Conservation (phyloP, 1,140 invertebrate species). For the Musca vetustissima region DNA sequence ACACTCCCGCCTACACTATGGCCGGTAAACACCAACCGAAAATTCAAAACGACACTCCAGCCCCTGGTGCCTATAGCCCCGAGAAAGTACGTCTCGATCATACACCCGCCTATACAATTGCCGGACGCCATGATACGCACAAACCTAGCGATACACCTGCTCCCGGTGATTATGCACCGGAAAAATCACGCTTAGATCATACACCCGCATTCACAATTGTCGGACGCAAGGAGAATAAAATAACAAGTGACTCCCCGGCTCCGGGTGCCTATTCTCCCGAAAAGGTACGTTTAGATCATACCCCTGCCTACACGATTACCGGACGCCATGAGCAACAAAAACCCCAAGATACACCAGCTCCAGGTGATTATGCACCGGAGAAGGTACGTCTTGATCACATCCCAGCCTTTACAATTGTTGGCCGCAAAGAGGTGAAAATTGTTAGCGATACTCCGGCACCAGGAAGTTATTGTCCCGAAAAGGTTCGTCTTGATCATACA, state of each 20-base stretch:
- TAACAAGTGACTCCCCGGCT: slow-evolving; percentile 71
- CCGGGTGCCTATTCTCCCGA: slow-evolving; percentile 76
- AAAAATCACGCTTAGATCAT: slow-evolving; percentile 67
- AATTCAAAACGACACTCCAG: slow-evolving; percentile 62
- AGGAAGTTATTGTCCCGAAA: slow-evolving; percentile 64
- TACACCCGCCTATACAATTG: slow-evolving; percentile 58
- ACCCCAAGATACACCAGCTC: slow-evolving; percentile 61
- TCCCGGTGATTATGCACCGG: slow-evolving; percentile 63
- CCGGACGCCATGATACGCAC: slow-evolving; percentile 58
- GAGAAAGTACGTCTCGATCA: slow-evolving; percentile 61
- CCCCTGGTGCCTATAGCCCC: slow-evolving; percentile 62
- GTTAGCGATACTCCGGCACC: slow-evolving; percentile 59
- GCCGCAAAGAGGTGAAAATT: slow-evolving; percentile 60
- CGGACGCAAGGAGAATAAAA: slow-evolving; percentile 60
- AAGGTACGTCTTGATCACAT: slow-evolving; percentile 63
- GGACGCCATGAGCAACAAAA: slow-evolving; percentile 57
- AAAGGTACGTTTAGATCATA: slow-evolving; percentile 61
- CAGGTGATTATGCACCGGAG: slow-evolving; percentile 63
- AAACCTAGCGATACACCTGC: slow-evolving; percentile 67
- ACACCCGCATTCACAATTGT: slow-evolving; percentile 62
- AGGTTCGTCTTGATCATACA: slow-evolving; percentile 61
- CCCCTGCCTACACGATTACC: slow-evolving; percentile 60
- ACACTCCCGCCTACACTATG: slow-evolving; percentile 57
- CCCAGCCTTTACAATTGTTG: slow-evolving; percentile 57
- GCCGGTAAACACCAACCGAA: slow-evolving; percentile 59